phyloP scores from a whole-genome alignment of 2,113 vertebrate species.

The Dicerorhinus sumatrensis region DNA sequence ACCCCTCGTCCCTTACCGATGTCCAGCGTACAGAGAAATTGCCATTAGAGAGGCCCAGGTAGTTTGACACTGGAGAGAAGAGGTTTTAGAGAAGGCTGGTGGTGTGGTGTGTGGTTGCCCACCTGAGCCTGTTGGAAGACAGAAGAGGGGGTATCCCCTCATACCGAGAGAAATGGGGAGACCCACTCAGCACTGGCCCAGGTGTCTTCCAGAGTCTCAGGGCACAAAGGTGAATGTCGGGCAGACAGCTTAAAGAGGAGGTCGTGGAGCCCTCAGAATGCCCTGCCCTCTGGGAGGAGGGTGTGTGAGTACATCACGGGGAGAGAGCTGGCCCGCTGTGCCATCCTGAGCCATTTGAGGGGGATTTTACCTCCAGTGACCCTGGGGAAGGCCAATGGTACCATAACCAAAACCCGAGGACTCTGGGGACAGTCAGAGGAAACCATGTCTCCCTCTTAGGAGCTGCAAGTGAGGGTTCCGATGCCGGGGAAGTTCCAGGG shows the following conservation, averaged over 20 bases:
- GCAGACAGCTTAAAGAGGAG: background rate
- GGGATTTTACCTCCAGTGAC: background rate
- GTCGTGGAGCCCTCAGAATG: background rate
- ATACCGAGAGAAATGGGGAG: background rate
- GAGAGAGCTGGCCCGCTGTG: background rate
- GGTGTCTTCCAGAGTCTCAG: background rate
- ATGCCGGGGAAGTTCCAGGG: background rate
- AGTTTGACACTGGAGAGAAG: background rate
- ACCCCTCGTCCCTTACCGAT: too few relatives aligned
- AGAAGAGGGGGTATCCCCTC: background rate
- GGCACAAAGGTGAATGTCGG: background rate
- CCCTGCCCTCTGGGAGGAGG: fast-evolving
- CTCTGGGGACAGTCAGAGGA: background rate
- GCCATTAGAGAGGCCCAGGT: background rate
- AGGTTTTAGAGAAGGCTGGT: background rate
- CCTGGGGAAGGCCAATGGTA: background rate
- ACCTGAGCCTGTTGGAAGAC: background rate
- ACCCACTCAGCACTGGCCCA: background rate
- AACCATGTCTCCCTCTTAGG: background rate
- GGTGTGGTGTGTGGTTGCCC: background rate
- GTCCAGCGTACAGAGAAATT: too few relatives aligned
- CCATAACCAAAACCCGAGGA: too few relatives aligned
- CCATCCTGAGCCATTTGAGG: background rate
- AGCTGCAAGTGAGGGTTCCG: too few relatives aligned
- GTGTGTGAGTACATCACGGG: background rate